These are phyloP conservation scores for Drosophila jambulina DNA, from an alignment of 1,140 invertebrate genomes.

Conservation along the genomic window DNA sequence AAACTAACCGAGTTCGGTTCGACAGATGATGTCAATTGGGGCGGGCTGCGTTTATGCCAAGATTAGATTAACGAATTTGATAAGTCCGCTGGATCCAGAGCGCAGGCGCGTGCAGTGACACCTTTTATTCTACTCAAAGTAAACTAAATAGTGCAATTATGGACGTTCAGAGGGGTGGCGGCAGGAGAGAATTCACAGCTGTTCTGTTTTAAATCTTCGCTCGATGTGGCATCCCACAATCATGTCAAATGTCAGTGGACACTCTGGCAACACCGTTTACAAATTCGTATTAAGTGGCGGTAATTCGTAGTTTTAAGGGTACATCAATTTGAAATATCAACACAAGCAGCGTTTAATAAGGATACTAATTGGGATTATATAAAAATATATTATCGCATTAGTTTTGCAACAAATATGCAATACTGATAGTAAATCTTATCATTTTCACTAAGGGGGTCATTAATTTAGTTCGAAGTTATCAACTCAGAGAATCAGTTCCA, in stretches of 20 bases:
- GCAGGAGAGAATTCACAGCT: slow-evolving; percentile 13
- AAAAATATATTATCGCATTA: too few relatives aligned
- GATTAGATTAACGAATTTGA: slow-evolving; percentile 71
- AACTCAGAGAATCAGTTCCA: too few relatives aligned
- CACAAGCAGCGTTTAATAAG: too few relatives aligned
- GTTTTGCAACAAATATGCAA: too few relatives aligned
- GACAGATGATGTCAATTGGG: neutral
- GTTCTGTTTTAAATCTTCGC: slow-evolving; percentile 16
- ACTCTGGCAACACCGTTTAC: slow-evolving; percentile 21
- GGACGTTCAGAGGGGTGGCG: slow-evolving; percentile 8
- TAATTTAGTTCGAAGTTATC: too few relatives aligned
- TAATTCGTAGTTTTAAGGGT: neutral
- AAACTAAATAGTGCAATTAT: slow-evolving; percentile 22
- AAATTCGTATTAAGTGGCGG: neutral
- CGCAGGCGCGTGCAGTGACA: slow-evolving; percentile 56
- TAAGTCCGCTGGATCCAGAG: slow-evolving; percentile 42
- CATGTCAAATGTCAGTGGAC: slow-evolving; percentile 1
- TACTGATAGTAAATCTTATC: too few relatives aligned
- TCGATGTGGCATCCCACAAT: slow-evolving; percentile 12
- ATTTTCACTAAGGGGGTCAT: too few relatives aligned
- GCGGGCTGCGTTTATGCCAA: slow-evolving; percentile 37
- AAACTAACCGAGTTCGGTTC: slow-evolving; percentile 29
- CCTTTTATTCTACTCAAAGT: slow-evolving; percentile 20
- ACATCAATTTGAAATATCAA: too few relatives aligned
- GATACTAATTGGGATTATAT: too few relatives aligned